phyloP scores from a whole-genome alignment of 2,113 vertebrate species.

The Myiozetetes cayanensis region DNA sequence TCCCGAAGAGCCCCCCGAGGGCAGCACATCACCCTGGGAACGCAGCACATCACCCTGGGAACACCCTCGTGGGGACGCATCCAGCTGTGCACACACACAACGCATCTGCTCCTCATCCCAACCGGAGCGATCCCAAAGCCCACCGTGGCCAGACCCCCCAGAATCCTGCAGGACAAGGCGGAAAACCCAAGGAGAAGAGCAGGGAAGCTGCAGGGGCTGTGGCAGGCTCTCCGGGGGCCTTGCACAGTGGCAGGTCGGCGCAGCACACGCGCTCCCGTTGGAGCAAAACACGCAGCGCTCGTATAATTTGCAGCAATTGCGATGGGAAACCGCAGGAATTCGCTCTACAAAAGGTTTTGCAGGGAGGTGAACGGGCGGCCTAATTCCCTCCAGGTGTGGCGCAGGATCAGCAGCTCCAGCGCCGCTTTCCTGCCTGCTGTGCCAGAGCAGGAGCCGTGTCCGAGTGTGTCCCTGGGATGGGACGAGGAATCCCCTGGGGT shows the following conservation, averaged over 20 bases:
- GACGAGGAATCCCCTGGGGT: background rate
- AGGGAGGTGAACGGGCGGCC: slow-evolving; percentile 10
- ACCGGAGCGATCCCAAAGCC: background rate
- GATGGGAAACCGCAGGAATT: slow-evolving; percentile 54
- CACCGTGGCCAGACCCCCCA: background rate
- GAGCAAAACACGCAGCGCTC: background rate
- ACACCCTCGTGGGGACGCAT: background rate
- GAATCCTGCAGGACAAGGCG: background rate
- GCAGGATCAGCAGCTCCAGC: background rate
- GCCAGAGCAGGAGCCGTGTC: accelerated
- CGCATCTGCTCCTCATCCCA: background rate
- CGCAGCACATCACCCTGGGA: background rate
- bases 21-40: background rate
- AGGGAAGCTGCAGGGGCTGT: accelerated
- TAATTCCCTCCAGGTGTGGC: slow-evolving; percentile 59
- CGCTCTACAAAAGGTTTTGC: slow-evolving; percentile 15
- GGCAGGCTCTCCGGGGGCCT: background rate
- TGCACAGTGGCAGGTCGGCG: background rate
- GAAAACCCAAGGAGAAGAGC: too few relatives aligned
- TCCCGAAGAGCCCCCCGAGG: background rate
- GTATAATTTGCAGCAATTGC: slow-evolving; percentile 43
- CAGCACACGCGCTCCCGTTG: background rate
- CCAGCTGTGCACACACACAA: background rate
- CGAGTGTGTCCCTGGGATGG: background rate
- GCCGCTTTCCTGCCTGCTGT: background rate